Evolutionary conservation across 1,140 invertebrate species (phyloP).

Genomic region (Colletes latitarsis): DNA sequence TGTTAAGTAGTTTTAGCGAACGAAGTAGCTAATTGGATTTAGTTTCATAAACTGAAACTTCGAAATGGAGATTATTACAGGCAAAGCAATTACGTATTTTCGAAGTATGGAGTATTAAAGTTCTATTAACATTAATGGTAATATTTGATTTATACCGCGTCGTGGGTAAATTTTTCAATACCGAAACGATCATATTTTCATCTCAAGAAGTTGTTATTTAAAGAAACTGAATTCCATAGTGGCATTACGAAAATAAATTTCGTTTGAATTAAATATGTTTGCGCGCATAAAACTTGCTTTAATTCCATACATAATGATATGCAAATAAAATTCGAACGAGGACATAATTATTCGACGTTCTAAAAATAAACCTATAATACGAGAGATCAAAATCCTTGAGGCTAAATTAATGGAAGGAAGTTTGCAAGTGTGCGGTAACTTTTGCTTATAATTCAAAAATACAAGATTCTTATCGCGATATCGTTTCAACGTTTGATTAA

Average conservation of each 20-base stretch:
- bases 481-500: conserved; percentile 9
- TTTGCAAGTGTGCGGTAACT: too few relatives aligned
- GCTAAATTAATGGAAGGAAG: conserved; percentile 18
- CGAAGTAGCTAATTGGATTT: too few relatives aligned
- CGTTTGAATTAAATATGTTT: not conserved
- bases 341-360: not conserved
- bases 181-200: too few relatives aligned
- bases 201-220: not conserved
- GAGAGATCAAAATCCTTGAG: not conserved
- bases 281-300: not conserved
- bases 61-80: too few relatives aligned
- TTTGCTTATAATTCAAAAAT: not conserved
- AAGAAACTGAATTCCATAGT: not conserved
- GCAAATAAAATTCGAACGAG: not conserved
- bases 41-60: too few relatives aligned
- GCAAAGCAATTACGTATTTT: too few relatives aligned
- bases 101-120: too few relatives aligned
- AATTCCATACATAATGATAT: not conserved
- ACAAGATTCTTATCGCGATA: not conserved
- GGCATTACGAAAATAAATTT: not conserved
- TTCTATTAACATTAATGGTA: too few relatives aligned
- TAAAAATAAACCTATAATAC: not conserved
- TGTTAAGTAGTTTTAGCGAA: too few relatives aligned
- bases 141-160: too few relatives aligned
- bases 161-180: too few relatives aligned